These are phyloP conservation scores for Archips xylosteana DNA, from an alignment of 2,888 invertebrate species.

Conservation along the genomic window DNA sequence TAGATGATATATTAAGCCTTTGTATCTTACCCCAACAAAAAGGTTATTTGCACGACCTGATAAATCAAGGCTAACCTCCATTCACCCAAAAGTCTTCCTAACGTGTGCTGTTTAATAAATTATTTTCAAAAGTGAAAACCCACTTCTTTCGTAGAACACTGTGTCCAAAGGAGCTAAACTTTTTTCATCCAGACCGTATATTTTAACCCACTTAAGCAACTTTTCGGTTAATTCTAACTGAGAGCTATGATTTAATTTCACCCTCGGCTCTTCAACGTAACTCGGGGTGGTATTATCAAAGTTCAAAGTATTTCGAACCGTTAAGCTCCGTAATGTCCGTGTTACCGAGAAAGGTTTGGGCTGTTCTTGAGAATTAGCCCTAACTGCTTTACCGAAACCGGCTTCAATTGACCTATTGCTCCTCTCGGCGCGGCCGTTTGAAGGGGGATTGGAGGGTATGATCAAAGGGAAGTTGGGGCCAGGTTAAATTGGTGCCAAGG, in stretches of 20 bases:
- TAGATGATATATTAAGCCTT: too few relatives aligned
- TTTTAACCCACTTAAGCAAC: slow-evolving; percentile 19
- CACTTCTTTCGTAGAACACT: not conserved
- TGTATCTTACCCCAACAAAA: not conserved
- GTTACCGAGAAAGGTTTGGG: slow-evolving; percentile 42
- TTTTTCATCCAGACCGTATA: slow-evolving; percentile 8
- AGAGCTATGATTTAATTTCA: slow-evolving; percentile 38
- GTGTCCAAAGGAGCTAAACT: not conserved
- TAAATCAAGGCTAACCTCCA: not conserved
- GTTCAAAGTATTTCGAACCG: slow-evolving; percentile 41
- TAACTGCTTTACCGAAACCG: slow-evolving; percentile 24
- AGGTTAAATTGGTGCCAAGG: slow-evolving; percentile 11
- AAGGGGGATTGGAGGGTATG: not conserved
- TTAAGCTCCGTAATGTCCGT: slow-evolving; percentile 39
- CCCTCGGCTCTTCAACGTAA: slow-evolving; percentile 33
- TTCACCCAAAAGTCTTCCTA: not conserved
- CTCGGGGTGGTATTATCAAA: slow-evolving; percentile 37
- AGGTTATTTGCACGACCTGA: not conserved
- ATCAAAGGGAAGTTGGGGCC: slow-evolving; percentile 1
- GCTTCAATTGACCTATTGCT: slow-evolving; percentile 10
- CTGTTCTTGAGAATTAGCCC: slow-evolving; percentile 40
- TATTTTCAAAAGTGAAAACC: not conserved
- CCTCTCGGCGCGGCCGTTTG: not conserved
- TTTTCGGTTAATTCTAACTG: slow-evolving; percentile 22
- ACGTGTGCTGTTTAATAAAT: not conserved